Base-by-base conservation (phyloP, 2,888 invertebrate genomes). In the Drosophila fulvimacula region DNA sequence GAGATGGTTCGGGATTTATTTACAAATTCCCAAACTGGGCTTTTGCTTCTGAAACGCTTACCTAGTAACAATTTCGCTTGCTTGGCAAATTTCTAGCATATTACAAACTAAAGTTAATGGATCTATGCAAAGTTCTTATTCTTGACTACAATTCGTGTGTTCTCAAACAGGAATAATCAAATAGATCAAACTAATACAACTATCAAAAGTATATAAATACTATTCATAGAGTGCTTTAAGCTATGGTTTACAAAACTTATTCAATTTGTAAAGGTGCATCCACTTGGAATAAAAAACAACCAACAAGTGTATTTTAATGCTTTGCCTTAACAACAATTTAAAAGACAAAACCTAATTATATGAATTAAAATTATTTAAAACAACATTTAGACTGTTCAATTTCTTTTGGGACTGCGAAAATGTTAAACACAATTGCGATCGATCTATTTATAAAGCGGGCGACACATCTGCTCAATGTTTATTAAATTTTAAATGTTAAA, bases 231-330 rank as follows among this genome's bases (percentile, higher is more conserved):
- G 65, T 81, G 76, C 86, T 88, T 82, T 81, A 87, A 66, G 62
- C 69, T 69, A 80, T 81, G 78, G 84, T 88, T 90, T 90, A 84
- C 65, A 80, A 76, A 81, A 81, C 62, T 58, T 53, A 60, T 56
- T 68, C 52, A 69, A 61, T 63, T 73, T 58, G 30, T 57, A 64
- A 56, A 49, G 41, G 58, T 68, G 59, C 51, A 76, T 63, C 38
- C 66, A 58, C 46, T 63, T 30, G 27, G 48, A 36, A 69, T 69
- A 69, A 42, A 73, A 77, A 66, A n/a, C n/a, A 73, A 78, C 44
- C 62, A 69, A 79, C 77, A 83, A 79, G 78, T 83, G 84, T 91
- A 91, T 89, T 92, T 92, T 91, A 91, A 90, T 81, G 91, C 91
- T 92, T 91, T 90, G 92, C 92, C 92, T 92, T 91, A 82, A 55